A percentile compares a stretch with the other conserved stretches of the same genome.
Evolutionary conservation across 2,113 vertebrate species (phyloP).

Genomic region (Petrocephalus microphthalmus): DNA sequence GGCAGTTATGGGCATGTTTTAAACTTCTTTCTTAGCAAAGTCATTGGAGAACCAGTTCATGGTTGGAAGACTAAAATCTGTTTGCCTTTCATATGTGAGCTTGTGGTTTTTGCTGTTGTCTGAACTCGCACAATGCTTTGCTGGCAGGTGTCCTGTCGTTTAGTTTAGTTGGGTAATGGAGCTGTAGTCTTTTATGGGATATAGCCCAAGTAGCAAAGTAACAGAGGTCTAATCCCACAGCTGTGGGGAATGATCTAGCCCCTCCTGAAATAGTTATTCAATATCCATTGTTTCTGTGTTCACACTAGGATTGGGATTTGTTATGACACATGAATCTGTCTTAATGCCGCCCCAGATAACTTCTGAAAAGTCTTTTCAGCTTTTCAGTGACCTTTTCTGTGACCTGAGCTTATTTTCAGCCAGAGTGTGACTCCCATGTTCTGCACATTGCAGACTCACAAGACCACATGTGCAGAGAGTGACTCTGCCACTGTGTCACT

Average conservation of each 20-base stretch:
- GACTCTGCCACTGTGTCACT: background rate
- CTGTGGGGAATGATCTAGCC: background rate
- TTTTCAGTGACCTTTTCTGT: constrained; percentile 53
- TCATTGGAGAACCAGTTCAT: background rate
- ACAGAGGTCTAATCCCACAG: background rate
- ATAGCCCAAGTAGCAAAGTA: background rate
- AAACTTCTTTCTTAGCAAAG: background rate
- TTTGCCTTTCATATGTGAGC: background rate
- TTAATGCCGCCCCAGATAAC: background rate
- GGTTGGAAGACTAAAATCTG: background rate
- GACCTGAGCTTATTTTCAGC: constrained; percentile 24
- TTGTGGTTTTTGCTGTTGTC: background rate
- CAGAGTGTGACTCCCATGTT: background rate
- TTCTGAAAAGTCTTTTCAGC: background rate
- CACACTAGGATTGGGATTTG: background rate
- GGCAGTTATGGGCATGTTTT: background rate
- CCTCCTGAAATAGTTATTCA: background rate
- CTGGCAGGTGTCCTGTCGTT: background rate
- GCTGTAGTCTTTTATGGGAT: background rate
- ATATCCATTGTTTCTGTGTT: background rate
- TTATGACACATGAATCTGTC: background rate
- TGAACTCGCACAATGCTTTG: background rate
- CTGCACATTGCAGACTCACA: background rate
- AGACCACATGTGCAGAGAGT: background rate
- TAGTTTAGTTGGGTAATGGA: background rate